Evolutionary conservation across 2,797 vertebrate species (phyloP), one percentile per base, ranked within the genome.

Genomic region (Crenuchus spilurus): DNA sequence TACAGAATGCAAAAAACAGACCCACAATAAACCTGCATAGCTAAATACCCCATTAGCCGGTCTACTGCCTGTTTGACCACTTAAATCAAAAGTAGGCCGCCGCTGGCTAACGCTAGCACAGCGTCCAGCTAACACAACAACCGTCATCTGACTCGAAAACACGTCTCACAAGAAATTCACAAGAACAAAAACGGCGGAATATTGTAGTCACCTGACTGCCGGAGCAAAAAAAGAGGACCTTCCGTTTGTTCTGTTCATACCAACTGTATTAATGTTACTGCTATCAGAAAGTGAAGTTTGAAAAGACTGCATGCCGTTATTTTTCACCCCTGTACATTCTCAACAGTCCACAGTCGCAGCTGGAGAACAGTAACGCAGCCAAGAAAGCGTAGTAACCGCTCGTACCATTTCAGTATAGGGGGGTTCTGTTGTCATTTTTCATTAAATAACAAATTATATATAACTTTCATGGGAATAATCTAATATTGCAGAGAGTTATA

Each of bases 171-270:
- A 22, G 33, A 11, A 58, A 63, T 24, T 9, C 71, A 52, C 63
- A 69, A 18, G 13, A 16, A 75, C 8, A 16, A 49, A 18, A 48
- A 57, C 33, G 41, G 42, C 70, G 6, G 75, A 37, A 64, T 68
- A 48, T 16, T 61, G 37, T 51, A 48, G 54, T 85, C 91, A 94
- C 93, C 93, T 92, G 84, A 93, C 90, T 8, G 88, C 87, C 11
- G 91, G 84, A 70, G 86, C 91, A 76, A 91, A 80, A 48, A 86
- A 84, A 30, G 86, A 85, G 6, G 86, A 67, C 71, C 87, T 90
- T 1, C 87, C 90, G 71, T 86, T 88, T 6, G 87, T 85, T 65
- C 82, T 89, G 69, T 88, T 80, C 39, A 92, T 68, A 30, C 84
- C 83, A 20, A 91, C 85, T 92, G 93, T 93, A 22, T 48, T 22